These are phyloP conservation scores for Galeopsomyia nigrocyanea DNA, from an alignment of 2,888 invertebrate species.

Conservation along the genomic window DNA sequence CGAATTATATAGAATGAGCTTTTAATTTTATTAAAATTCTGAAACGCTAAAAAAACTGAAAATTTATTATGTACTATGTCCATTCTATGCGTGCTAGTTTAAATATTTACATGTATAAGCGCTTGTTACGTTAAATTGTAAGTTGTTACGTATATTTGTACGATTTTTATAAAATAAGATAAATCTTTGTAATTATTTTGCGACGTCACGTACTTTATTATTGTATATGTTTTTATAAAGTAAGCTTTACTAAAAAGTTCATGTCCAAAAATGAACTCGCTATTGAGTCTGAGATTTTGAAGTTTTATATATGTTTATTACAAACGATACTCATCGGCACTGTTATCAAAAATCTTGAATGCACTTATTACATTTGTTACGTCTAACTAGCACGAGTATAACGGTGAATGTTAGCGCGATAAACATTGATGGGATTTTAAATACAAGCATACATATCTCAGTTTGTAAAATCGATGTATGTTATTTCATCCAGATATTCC, in stretches of 20 bases:
- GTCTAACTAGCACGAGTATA: slow-evolving; percentile 29
- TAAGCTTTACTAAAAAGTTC: slow-evolving; percentile 10
- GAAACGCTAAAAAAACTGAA: slow-evolving; percentile 7
- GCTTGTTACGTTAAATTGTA: slow-evolving; percentile 12
- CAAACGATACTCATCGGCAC: slow-evolving; percentile 11
- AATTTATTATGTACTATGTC: not conserved
- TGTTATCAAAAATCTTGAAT: slow-evolving; percentile 23
- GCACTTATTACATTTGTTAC: slow-evolving; percentile 36
- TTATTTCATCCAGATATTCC: slow-evolving; percentile 16
- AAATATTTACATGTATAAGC: slow-evolving; percentile 34
- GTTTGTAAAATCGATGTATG: slow-evolving; percentile 38
- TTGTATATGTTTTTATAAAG: not conserved
- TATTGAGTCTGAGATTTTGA: not conserved
- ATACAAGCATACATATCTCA: slow-evolving; percentile 45
- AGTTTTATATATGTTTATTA: slow-evolving; percentile 12
- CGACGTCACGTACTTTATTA: slow-evolving; percentile 12
- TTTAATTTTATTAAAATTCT: slow-evolving; percentile 10
- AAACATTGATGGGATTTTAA: slow-evolving; percentile 41
- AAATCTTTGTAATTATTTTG: slow-evolving; percentile 26
- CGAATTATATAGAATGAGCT: slow-evolving; percentile 9
- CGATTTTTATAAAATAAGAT: slow-evolving; percentile 23
- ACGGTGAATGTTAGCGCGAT: slow-evolving; percentile 37
- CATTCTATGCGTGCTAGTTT: slow-evolving; percentile 18
- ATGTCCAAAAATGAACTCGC: not conserved
- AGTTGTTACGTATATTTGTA: slow-evolving; percentile 26